Conservation (phyloP, 2,888 invertebrate species). For the Ochropacha duplaris region DNA sequence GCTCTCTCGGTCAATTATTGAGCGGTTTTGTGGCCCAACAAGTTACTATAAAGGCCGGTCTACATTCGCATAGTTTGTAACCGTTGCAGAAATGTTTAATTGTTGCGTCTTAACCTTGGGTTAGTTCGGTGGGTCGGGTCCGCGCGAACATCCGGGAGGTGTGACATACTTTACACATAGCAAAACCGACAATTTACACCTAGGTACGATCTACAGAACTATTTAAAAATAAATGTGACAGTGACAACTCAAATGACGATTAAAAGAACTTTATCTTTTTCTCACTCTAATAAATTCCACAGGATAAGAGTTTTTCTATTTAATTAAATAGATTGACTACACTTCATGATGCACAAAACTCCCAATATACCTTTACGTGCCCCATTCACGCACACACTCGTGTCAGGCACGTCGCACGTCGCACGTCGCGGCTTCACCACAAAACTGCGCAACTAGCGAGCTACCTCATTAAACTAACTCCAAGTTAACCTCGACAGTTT, state of each 20-base stretch:
- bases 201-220: no score
- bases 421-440: conserved; percentile 9
- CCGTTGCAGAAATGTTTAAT: conserved; percentile 50
- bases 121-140: no score
- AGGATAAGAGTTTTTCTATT: no score
- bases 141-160: not conserved
- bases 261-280: no score
- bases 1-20: not conserved
- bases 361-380: not conserved
- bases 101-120: conserved; percentile 40
- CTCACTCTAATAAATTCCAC: no score
- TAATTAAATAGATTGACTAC: not conserved
- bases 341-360: not conserved
- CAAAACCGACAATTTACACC: no score
- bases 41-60: conserved; percentile 42
- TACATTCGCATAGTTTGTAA: conserved; percentile 55
- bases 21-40: not conserved
- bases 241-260: no score
- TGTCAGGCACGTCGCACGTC: conserved; percentile 1
- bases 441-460: conserved; percentile 19
- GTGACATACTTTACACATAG: not conserved
- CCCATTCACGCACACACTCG: not conserved
- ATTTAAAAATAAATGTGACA: no score
- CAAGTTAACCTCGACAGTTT: conserved; percentile 22
- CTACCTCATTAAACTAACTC: conserved; percentile 33